Conservation (phyloP, 1,140 invertebrate species). For the Drosophila sp. region DNA sequence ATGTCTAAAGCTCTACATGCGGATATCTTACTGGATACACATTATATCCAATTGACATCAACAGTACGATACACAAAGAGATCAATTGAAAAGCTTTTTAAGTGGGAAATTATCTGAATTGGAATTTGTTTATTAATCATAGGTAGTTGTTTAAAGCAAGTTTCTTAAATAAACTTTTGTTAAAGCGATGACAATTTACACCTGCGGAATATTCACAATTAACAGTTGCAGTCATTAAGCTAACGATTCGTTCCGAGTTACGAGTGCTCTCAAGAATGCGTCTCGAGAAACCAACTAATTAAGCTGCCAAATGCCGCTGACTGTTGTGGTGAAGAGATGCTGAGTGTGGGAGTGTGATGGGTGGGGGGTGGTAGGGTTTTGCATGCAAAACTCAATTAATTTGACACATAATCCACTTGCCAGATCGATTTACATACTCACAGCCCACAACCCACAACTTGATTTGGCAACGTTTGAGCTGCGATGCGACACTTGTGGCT, state of each 20-base stretch:
- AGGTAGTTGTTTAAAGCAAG: not conserved
- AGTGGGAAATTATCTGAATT: not conserved
- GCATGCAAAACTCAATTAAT: constrained; percentile 54
- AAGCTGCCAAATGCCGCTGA: constrained; percentile 48
- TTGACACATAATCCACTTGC: constrained; percentile 49
- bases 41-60: not conserved
- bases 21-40: not conserved
- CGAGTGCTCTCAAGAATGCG: constrained; percentile 41
- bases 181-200: constrained; percentile 18
- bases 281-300: constrained; percentile 46
- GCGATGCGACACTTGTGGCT: constrained; percentile 38
- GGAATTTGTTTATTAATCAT: not conserved
- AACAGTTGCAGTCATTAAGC: constrained; percentile 31
- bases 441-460: constrained; percentile 10
- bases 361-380: not conserved
- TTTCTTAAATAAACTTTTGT: constrained; percentile 1
- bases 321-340: constrained; percentile 31
- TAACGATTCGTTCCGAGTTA: constrained; percentile 35
- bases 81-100: constrained; percentile 2
- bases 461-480: constrained; percentile 20
- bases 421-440: constrained; percentile 55
- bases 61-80: not conserved
- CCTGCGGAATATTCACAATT: constrained; percentile 26
- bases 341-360: not conserved
- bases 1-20: not conserved